Conservation (phyloP, 2,113 vertebrate species). For the Phalacrocorax brasilianus region DNA sequence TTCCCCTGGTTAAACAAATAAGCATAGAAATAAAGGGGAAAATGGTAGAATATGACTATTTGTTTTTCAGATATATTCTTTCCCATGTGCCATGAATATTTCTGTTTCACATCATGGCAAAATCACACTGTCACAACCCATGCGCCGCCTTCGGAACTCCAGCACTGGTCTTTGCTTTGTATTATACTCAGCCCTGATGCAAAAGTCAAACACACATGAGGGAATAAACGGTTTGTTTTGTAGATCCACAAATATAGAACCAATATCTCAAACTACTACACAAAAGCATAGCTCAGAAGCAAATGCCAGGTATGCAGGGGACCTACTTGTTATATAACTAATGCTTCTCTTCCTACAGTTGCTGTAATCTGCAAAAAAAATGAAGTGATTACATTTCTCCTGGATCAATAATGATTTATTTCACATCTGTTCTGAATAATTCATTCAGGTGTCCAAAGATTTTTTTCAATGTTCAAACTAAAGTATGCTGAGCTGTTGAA, state of each 20-base stretch:
- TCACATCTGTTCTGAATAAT: background rate
- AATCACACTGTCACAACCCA: background rate
- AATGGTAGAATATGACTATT: background rate
- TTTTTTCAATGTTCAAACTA: background rate
- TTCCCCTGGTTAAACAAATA: background rate
- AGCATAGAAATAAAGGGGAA: background rate
- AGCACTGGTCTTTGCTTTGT: background rate
- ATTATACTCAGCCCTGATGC: background rate
- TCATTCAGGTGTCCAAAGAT: background rate
- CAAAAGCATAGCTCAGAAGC: background rate
- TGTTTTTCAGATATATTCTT: background rate
- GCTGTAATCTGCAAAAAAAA: background rate
- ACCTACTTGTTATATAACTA: background rate
- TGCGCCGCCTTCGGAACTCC: background rate
- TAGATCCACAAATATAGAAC: background rate
- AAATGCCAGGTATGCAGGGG: background rate
- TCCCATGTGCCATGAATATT: background rate
- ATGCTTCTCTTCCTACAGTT: background rate
- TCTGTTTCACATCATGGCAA: background rate
- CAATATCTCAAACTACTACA: background rate
- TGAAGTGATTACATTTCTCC: background rate
- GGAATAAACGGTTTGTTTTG: background rate
- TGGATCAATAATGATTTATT: background rate
- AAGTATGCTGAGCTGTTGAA: background rate
- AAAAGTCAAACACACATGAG: background rate